A percentile compares a stretch with the other conserved stretches of the same genome.
phyloP scores from a whole-genome alignment of 2,113 vertebrate species.

The Paralichthys olivaceus region DNA sequence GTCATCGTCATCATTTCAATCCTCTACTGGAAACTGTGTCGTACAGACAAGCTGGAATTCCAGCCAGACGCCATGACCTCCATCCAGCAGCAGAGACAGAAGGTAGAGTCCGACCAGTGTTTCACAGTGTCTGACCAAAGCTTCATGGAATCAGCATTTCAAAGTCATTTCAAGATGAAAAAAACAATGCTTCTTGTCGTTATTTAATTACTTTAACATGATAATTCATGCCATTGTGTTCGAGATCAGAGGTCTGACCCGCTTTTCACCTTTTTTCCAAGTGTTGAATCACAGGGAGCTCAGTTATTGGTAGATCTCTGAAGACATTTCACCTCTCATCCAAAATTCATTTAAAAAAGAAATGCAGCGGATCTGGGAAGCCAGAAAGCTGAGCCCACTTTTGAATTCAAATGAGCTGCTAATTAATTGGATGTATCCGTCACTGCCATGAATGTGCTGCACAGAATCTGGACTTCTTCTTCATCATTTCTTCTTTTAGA shows the following conservation, averaged over 20 bases:
- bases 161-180: background rate
- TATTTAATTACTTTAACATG: background rate
- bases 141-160: background rate
- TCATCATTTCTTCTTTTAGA: constrained; percentile 42
- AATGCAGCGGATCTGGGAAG: background rate
- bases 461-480: constrained; percentile 7
- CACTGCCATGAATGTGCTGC: constrained; percentile 25
- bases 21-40: constrained; percentile 98
- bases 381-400: background rate
- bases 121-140: background rate
- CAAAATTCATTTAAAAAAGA: background rate
- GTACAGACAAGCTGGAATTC: constrained; percentile 97
- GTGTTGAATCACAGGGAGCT: no score
- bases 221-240: no score
- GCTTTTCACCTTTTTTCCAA: no score
- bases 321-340: no score
- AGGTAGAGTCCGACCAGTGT: constrained; percentile 79
- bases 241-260: no score
- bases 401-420: constrained; percentile 18
- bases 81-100: constrained; percentile 96
- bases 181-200: background rate
- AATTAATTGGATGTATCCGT: constrained; percentile 47
- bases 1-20: constrained; percentile 91
- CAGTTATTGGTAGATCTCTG: no score
- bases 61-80: constrained; percentile 93